These are phyloP conservation scores for Macrophya alboannulata DNA, from an alignment of 2,888 invertebrate genomes.

Conservation along the genomic window DNA sequence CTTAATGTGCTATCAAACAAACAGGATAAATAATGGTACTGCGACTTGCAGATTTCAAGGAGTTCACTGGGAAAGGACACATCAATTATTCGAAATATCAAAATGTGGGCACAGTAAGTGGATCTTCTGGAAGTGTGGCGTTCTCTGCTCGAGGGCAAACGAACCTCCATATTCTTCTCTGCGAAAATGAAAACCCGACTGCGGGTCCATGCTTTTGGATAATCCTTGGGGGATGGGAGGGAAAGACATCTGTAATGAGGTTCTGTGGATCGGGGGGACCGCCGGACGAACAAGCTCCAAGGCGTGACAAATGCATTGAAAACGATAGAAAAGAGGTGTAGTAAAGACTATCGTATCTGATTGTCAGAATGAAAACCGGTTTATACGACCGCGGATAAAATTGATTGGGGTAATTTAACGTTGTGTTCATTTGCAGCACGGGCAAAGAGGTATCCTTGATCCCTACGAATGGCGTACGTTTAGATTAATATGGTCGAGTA, in stretches of 20 bases:
- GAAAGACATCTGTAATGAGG: not conserved
- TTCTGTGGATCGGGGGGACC: not conserved
- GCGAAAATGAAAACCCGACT: not conserved
- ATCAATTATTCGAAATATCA: not conserved
- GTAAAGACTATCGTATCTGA: not conserved
- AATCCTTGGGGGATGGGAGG: not conserved
- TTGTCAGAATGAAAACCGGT: not conserved
- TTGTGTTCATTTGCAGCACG: conserved; percentile 56
- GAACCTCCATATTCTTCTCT: not conserved
- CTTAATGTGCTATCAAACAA: not conserved
- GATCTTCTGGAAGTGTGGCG: not conserved
- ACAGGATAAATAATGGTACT: not conserved
- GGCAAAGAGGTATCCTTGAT: not conserved
- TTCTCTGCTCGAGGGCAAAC: not conserved
- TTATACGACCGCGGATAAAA: not conserved
- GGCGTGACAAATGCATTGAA: not conserved
- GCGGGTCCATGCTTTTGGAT: conserved; percentile 38
- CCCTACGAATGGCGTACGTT: conserved; percentile 22
- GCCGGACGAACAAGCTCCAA: not conserved
- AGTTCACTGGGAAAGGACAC: not conserved
- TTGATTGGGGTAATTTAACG: not conserved
- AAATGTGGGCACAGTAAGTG: not conserved
- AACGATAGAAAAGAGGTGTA: not conserved
- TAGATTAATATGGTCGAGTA: not conserved
- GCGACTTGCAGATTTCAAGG: not conserved